Conservation (phyloP, 2,113 vertebrate genomes). For the Cynocephalus volans region DNA sequence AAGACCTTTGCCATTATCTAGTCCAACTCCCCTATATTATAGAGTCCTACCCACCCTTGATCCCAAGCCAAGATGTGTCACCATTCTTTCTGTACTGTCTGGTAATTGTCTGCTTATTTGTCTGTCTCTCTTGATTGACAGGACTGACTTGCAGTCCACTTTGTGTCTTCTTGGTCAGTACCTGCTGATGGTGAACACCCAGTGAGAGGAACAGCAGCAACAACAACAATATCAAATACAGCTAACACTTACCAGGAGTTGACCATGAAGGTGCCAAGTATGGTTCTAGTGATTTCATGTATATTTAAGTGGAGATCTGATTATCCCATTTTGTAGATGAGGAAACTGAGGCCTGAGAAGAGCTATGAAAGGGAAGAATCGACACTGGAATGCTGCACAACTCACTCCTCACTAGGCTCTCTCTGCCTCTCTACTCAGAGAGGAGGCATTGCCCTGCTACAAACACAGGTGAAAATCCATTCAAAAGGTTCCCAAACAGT, state of each 20-base stretch:
- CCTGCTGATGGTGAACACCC: not conserved
- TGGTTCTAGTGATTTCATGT: not conserved
- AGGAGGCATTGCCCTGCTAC: conserved; percentile 59
- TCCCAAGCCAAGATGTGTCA: not conserved
- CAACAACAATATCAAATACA: not conserved
- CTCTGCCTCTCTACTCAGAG: conserved; percentile 65
- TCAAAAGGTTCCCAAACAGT: conserved; percentile 75
- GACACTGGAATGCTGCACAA: not conserved
- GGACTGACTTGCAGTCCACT: not conserved
- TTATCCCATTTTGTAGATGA: conserved; percentile 35
- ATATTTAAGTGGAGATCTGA: not conserved
- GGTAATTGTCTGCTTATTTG: not conserved
- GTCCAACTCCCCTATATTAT: not conserved
- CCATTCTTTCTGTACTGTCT: not conserved
- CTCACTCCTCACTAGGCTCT: not conserved
- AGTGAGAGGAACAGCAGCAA: too few relatives aligned
- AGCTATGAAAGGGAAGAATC: not conserved
- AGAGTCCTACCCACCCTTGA: not conserved
- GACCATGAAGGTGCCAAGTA: not conserved
- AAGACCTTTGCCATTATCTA: not conserved
- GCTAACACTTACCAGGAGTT: not conserved
- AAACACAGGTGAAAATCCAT: conserved; percentile 76
- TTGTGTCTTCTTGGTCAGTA: not conserved
- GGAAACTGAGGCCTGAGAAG: not conserved
- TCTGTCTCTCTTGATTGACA: not conserved